Percentiles rank a stretch among this genome's conserved stretches.
phyloP scores from a whole-genome alignment of 1,140 invertebrate species.

The Anagrus nilaparvatae region DNA sequence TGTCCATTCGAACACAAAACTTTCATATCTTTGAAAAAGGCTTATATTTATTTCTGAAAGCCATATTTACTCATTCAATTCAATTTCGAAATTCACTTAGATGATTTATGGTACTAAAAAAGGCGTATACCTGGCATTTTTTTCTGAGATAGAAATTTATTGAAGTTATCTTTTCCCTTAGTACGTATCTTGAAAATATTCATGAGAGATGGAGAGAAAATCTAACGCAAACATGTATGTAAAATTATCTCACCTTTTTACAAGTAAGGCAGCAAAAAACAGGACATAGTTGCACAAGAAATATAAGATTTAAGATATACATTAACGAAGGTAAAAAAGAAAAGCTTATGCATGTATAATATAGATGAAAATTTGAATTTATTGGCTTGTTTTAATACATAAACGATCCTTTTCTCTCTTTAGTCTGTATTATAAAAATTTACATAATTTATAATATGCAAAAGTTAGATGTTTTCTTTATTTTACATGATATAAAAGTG shows the following conservation, averaged over 20 bases:
- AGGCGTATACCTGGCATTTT: slow-evolving; percentile 21
- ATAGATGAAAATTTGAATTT: slow-evolving; percentile 14
- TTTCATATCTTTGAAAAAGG: background rate
- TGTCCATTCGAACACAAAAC: slow-evolving; percentile 3
- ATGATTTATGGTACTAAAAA: slow-evolving; percentile 35
- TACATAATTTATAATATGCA: slow-evolving; percentile 14
- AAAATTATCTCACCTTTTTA: no score
- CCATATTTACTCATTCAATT: slow-evolving; percentile 43
- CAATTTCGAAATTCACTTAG: slow-evolving; percentile 42
- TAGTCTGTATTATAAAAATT: no score
- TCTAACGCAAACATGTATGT: no score
- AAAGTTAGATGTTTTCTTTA: background rate
- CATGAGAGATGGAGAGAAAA: slow-evolving; percentile 18
- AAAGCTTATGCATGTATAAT: slow-evolving; percentile 2
- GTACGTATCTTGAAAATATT: slow-evolving; percentile 9
- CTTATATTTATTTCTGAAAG: slow-evolving; percentile 30
- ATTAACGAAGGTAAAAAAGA: slow-evolving; percentile 8
- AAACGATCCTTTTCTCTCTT: slow-evolving; percentile 5
- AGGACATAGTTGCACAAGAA: no score
- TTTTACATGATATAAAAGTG: background rate
- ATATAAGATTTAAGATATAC: background rate
- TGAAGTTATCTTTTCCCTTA: slow-evolving; percentile 26
- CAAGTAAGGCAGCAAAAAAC: no score
- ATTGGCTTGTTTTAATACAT: slow-evolving; percentile 13
- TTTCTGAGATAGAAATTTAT: slow-evolving; percentile 36